These are phyloP conservation scores for Acrocephalus scirpaceus DNA, from an alignment of 2,797 vertebrate genomes.

Conservation along the genomic window DNA sequence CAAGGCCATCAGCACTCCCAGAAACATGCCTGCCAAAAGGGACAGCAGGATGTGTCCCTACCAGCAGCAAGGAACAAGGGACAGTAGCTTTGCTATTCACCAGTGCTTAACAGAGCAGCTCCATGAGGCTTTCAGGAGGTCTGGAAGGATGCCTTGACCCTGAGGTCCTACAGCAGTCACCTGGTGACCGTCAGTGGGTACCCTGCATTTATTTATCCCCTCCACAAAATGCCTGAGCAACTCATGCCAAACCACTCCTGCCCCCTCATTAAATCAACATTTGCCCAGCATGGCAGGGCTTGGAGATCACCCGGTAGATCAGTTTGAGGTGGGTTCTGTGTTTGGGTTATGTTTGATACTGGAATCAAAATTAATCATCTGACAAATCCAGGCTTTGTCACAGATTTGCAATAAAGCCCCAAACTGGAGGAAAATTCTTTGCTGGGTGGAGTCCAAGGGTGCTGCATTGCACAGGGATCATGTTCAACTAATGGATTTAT, in stretches of 20 bases:
- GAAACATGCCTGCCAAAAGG: accelerated
- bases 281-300: neutral
- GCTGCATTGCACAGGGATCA: neutral
- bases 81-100: neutral
- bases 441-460: neutral
- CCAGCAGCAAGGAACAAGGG: neutral
- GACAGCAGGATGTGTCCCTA: neutral
- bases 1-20: neutral
- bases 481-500: slow-evolving; percentile 10
- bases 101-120: neutral
- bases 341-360: neutral
- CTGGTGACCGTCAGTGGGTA: neutral
- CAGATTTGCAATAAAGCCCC: neutral
- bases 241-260: neutral
- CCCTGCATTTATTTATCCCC: neutral
- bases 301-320: accelerated
- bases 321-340: neutral
- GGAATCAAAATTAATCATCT: neutral
- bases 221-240: neutral
- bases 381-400: neutral
- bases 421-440: neutral
- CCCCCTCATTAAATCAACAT: neutral
- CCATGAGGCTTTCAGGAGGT: neutral
- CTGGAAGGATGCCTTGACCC: neutral
- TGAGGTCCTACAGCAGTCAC: neutral